phyloP scores from a whole-genome alignment of 2,888 invertebrate genomes.

The Cartodere bifasciata region DNA sequence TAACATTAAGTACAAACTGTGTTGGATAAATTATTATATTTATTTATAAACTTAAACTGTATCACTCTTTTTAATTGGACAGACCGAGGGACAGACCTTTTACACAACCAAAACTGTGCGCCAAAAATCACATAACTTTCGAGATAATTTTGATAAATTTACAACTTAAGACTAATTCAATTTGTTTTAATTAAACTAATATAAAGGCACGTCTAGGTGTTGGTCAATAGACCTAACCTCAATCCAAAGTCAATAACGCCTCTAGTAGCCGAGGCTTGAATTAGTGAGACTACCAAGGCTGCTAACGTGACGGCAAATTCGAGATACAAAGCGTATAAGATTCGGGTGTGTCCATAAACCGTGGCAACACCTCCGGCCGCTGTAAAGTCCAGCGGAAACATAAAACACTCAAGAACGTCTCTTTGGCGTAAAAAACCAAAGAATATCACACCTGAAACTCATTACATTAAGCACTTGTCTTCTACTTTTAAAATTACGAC shows the following conservation, averaged over 20 bases:
- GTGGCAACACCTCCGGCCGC: slow-evolving; percentile 53
- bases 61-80: too few relatives aligned
- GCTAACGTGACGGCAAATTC: slow-evolving; percentile 53
- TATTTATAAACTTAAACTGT: too few relatives aligned
- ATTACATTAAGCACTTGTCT: too few relatives aligned
- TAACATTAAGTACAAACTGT: too few relatives aligned
- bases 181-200: not conserved
- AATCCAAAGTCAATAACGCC: slow-evolving; percentile 42
- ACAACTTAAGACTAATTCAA: too few relatives aligned
- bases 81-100: too few relatives aligned
- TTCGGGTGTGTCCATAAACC: slow-evolving; percentile 43
- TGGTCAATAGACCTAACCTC: slow-evolving; percentile 40
- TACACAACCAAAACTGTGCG: too few relatives aligned
- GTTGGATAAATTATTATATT: too few relatives aligned
- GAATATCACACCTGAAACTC: slow-evolving; percentile 45
- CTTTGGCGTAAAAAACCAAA: slow-evolving; percentile 47
- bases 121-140: too few relatives aligned
- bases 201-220: slow-evolving; percentile 29
- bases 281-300: slow-evolving; percentile 44
- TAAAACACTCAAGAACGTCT: slow-evolving; percentile 39
- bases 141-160: too few relatives aligned
- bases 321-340: slow-evolving; percentile 53
- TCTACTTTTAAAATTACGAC: too few relatives aligned
- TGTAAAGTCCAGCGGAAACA: slow-evolving; percentile 60
- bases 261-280: slow-evolving; percentile 45